These are phyloP conservation scores for Urocyon cinereoargenteus DNA, from an alignment of 2,797 vertebrate species.

Conservation along the genomic window DNA sequence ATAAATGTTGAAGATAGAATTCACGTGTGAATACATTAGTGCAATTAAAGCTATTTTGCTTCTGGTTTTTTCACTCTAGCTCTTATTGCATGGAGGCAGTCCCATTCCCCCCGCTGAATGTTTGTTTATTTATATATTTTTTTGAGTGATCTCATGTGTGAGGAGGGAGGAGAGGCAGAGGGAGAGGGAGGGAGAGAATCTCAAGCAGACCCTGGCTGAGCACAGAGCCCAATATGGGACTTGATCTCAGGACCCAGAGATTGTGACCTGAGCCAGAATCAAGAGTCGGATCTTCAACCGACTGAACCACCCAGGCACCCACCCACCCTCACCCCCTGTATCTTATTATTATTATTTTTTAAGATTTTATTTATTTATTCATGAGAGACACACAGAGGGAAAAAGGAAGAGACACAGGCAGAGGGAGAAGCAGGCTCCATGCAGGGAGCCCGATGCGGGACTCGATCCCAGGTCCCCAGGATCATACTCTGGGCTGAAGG, in stretches of 20 bases:
- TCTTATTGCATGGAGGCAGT: neutral
- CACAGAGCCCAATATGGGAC: neutral
- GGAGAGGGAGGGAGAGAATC: neutral
- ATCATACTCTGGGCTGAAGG: too few species aligned
- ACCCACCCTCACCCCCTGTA: neutral
- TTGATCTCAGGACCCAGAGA: neutral
- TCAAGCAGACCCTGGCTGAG: neutral
- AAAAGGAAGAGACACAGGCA: too few species aligned
- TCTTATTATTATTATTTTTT: too few species aligned
- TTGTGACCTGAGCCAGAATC: neutral
- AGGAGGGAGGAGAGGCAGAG: neutral
- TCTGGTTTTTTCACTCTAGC: neutral
- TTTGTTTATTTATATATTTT: neutral
- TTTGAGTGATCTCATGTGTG: neutral
- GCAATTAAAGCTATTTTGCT: slow-evolving; percentile 23
- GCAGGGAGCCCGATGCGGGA: too few species aligned
- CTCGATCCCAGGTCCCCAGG: too few species aligned
- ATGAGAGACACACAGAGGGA: too few species aligned
- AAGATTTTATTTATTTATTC: too few species aligned
- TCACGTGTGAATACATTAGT: slow-evolving; percentile 1
- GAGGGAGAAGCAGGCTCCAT: too few species aligned
- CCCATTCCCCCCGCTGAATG: neutral
- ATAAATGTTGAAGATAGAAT: slow-evolving; percentile 90
- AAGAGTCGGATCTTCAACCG: neutral
- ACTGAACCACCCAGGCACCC: neutral